Evolutionary conservation across 2,113 vertebrate species (phyloP).

Genomic region (Sterrhoptilus dennistouni): DNA sequence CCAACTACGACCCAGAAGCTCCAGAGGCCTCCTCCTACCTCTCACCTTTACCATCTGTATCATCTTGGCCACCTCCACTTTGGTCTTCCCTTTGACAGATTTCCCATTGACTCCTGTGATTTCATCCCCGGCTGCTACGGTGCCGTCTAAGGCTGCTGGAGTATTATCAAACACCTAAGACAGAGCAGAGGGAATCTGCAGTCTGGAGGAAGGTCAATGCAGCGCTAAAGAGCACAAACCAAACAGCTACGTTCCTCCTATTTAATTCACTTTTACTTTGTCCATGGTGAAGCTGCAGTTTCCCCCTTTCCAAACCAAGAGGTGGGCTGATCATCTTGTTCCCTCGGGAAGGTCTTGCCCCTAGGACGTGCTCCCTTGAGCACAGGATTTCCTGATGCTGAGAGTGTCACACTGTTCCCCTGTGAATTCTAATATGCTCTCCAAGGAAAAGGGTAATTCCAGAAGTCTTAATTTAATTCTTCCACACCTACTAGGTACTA

Average conservation of each 20-base stretch:
- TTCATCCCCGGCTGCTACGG: conserved; percentile 93
- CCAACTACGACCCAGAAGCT: not conserved
- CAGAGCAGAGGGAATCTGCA: not conserved
- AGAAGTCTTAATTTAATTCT: not conserved
- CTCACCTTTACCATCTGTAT: conserved; percentile 96
- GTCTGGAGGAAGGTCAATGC: not conserved
- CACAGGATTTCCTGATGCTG: not conserved
- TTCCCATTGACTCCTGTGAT: conserved; percentile 95
- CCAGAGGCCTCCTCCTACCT: not conserved
- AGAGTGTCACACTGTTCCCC: not conserved
- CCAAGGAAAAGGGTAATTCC: not conserved
- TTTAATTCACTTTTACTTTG: not conserved
- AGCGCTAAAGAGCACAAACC: not conserved
- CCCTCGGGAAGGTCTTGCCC: not conserved
- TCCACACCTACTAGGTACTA: not conserved
- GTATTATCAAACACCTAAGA: conserved; percentile 96
- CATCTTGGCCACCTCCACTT: conserved; percentile 99
- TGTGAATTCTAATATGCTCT: not conserved
- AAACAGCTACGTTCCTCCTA: not conserved
- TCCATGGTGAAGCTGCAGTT: not conserved
- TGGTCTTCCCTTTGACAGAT: conserved; percentile 95
- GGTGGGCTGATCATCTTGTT: not conserved
- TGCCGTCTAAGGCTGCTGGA: conserved; percentile 89
- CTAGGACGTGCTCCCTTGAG: not conserved
- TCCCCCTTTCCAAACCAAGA: not conserved